Base-by-base conservation (phyloP, 2,113 vertebrate genomes). In the Dipodomys stephensi region DNA sequence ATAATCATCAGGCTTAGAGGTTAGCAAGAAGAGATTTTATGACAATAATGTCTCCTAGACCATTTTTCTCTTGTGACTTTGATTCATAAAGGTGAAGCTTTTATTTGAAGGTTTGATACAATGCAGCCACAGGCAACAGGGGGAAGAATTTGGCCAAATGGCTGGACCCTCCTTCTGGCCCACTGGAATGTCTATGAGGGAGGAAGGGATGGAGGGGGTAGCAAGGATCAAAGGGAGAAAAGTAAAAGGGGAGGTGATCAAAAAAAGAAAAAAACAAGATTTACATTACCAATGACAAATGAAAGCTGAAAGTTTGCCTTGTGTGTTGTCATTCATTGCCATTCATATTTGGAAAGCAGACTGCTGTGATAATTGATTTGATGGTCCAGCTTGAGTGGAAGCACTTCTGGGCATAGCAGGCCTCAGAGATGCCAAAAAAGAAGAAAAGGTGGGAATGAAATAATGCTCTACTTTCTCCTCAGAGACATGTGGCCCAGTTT, bases 371-470 rank as follows among this genome's bases (percentile, higher is more conserved):
- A 99, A 99, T 99, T 99, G 99, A 99, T 99, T 99, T 99, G 99
- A 99, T 99, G 99, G 99, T 99, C 99, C 98, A 97, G 98, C 98
- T 99, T 99, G 99, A 99, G 98, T 99, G 98, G 99, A 99, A 99
- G 99, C 99, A 99, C 99, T 99, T 99, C 98, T 99, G 99, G 99
- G 99, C 99, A 99, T 99, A 99, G 98, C 98, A 98, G 98, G 98
- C 98, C 99, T 99, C 99, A 98, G 98, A 99, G 99, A 99, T 99
- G 99, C 98, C 98, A 99, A 98, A 98, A 98, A 98, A 98, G 98
- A 98, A 99, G 98, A 99, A 99, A 99, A 99, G 99, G 99, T 99
- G 99, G 98, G 98, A 99, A 99, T 99, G 99, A 99, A 99, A 99
- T 99, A 99, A 99, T 99, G 99, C 98, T 99, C 98, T 98, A 98